Conservation (phyloP, 2,888 invertebrate species). For the Synanthedon vespiformis region DNA sequence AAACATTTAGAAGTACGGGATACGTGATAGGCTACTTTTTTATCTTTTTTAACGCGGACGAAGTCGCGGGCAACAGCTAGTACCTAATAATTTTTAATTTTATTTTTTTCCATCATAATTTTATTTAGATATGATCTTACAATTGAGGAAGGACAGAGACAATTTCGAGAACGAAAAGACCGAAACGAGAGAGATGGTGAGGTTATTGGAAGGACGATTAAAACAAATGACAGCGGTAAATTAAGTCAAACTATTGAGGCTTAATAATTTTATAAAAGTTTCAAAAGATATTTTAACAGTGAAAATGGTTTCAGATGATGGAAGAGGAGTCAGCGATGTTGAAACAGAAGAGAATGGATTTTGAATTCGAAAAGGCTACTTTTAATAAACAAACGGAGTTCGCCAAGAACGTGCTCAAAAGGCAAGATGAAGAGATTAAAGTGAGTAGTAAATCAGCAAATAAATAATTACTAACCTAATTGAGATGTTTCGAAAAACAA, state of each 20-base stretch:
- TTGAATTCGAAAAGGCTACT: slow-evolving; percentile 73
- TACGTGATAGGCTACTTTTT: too few species aligned
- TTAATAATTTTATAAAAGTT: too few species aligned
- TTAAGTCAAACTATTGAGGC: too few species aligned
- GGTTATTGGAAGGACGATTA: slow-evolving; percentile 67
- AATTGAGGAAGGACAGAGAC: slow-evolving; percentile 67
- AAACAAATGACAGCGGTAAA: slow-evolving; percentile 69
- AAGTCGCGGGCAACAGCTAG: too few species aligned
- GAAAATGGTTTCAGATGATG: slow-evolving; percentile 34
- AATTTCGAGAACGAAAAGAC: slow-evolving; percentile 67
- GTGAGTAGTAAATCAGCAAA: slow-evolving; percentile 23
- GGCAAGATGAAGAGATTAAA: slow-evolving; percentile 72
- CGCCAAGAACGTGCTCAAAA: slow-evolving; percentile 65
- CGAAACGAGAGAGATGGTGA: slow-evolving; percentile 62
- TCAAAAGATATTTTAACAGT: neutral
- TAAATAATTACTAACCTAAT: too few species aligned
- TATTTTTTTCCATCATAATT: slow-evolving; percentile 8
- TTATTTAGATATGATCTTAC: slow-evolving; percentile 61
- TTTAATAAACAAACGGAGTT: slow-evolving; percentile 72
- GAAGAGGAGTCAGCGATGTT: slow-evolving; percentile 55
- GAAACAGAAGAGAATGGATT: slow-evolving; percentile 71
- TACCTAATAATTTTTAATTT: neutral
- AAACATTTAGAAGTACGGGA: too few species aligned
- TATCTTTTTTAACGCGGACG: too few species aligned
- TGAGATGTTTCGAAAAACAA: too few species aligned